Evolutionary conservation across 2,797 vertebrate species (phyloP).

Genomic region (Neoniphon sammara): DNA sequence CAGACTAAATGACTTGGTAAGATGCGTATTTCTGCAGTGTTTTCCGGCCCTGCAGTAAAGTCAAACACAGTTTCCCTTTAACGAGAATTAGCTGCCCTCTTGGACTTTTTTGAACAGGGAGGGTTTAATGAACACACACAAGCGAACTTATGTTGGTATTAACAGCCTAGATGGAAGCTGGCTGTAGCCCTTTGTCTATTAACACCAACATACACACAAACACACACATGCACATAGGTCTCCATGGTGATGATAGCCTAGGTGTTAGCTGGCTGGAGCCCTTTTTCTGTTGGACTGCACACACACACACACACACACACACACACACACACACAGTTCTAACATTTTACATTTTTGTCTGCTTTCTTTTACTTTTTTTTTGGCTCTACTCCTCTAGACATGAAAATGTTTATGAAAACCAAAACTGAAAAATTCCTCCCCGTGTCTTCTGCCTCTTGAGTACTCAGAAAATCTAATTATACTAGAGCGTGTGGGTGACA

Average conservation of each 20-base stretch:
- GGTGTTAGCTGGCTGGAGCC: conserved; percentile 36
- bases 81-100: conserved; percentile 38
- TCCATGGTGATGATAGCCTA: conserved; percentile 56
- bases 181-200: conserved; percentile 16
- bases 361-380: conserved; percentile 31
- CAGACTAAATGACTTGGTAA: no score
- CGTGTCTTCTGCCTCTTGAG: conserved; percentile 49
- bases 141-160: background rate
- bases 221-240: conserved; percentile 1
- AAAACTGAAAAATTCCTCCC: conserved; percentile 35
- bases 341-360: conserved; percentile 57
- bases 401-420: conserved; percentile 57
- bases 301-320: conserved; percentile 7
- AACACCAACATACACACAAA: background rate
- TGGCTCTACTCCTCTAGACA: conserved; percentile 33
- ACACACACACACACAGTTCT: conserved; percentile 38
- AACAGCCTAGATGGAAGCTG: no score
- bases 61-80: conserved; percentile 37
- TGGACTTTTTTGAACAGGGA: background rate
- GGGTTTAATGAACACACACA: conserved; percentile 38
- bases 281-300: conserved; percentile 9
- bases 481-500: conserved; percentile 64
- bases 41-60: conserved; percentile 31
- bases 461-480: conserved; percentile 54
- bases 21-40: no score